Percentiles rank a stretch among this genome's conserved stretches.
phyloP scores from a whole-genome alignment of 2,888 invertebrate species.

The Pyralis farinalis region DNA sequence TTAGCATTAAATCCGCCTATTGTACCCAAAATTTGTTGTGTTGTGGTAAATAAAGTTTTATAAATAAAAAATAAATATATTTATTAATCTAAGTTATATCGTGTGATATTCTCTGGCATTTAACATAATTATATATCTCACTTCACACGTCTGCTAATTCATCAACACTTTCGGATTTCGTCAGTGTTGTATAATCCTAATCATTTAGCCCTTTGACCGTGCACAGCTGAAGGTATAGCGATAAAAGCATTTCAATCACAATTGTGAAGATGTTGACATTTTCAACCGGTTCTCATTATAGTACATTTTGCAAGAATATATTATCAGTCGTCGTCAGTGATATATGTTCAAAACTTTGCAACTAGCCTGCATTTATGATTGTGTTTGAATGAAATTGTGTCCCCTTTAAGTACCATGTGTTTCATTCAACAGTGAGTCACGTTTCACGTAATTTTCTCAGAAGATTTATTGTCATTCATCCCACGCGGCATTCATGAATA shows the following conservation, averaged over 20 bases:
- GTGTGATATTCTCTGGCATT: too few relatives aligned
- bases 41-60: too few relatives aligned
- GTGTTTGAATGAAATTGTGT: conserved; percentile 22
- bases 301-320: conserved; percentile 37
- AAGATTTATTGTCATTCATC: conserved; percentile 49
- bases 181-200: conserved; percentile 34
- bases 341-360: conserved; percentile 30
- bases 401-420: conserved; percentile 29
- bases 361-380: conserved; percentile 15
- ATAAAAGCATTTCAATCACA: conserved; percentile 45
- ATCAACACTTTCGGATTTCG: conserved; percentile 21
- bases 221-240: conserved; percentile 40
- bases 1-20: too few relatives aligned
- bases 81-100: too few relatives aligned
- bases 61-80: too few relatives aligned
- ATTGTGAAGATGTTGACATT: conserved; percentile 43
- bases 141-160: conserved; percentile 15
- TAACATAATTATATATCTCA: too few relatives aligned
- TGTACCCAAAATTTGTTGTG: too few relatives aligned
- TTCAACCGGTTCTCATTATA: conserved; percentile 49
- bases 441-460: conserved; percentile 50
- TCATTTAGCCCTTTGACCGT: conserved; percentile 30
- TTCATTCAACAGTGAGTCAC: conserved; percentile 52
- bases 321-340: conserved; percentile 23
- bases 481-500: conserved; percentile 48